Evolutionary conservation across 2,797 vertebrate genomes (phyloP).

Genomic region (Semotilus atromaculatus): DNA sequence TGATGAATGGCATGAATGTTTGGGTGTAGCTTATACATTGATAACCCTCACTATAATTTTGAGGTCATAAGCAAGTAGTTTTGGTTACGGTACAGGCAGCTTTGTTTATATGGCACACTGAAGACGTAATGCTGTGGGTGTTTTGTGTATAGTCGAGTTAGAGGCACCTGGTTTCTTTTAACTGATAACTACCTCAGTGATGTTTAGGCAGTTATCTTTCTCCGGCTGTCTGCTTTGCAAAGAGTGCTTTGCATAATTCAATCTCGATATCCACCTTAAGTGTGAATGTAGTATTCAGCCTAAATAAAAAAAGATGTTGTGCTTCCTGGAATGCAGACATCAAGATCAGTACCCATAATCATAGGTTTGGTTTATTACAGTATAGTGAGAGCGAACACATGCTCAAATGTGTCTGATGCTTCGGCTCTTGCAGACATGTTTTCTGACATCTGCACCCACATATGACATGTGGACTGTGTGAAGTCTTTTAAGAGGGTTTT

Average conservation of each 20-base stretch:
- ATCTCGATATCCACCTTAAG: background rate
- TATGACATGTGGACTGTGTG: slow-evolving; percentile 54
- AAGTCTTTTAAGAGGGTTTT: slow-evolving; percentile 44
- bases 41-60: slow-evolving; percentile 25
- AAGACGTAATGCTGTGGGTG: background rate
- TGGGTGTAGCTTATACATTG: slow-evolving; percentile 4
- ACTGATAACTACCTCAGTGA: slow-evolving; percentile 46
- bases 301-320: background rate
- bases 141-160: slow-evolving; percentile 15
- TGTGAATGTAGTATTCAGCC: slow-evolving; percentile 6
- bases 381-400: slow-evolving; percentile 66
- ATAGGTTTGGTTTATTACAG: slow-evolving; percentile 66
- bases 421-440: slow-evolving; percentile 63
- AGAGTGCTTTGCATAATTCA: slow-evolving; percentile 25
- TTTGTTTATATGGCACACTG: slow-evolving; percentile 24
- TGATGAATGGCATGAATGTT: background rate
- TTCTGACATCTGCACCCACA: slow-evolving; percentile 50
- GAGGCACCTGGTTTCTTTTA: slow-evolving; percentile 8
- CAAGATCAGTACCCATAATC: slow-evolving; percentile 72
- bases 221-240: slow-evolving; percentile 2
- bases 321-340: slow-evolving; percentile 18
- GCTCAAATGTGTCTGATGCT: slow-evolving; percentile 66
- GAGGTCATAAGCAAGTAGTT: background rate
- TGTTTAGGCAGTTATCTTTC: slow-evolving; percentile 52
- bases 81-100: slow-evolving; percentile 9